phyloP scores from a whole-genome alignment of 92 coral and sea anemone genomes.

The Chrysogorgia sp. region DNA sequence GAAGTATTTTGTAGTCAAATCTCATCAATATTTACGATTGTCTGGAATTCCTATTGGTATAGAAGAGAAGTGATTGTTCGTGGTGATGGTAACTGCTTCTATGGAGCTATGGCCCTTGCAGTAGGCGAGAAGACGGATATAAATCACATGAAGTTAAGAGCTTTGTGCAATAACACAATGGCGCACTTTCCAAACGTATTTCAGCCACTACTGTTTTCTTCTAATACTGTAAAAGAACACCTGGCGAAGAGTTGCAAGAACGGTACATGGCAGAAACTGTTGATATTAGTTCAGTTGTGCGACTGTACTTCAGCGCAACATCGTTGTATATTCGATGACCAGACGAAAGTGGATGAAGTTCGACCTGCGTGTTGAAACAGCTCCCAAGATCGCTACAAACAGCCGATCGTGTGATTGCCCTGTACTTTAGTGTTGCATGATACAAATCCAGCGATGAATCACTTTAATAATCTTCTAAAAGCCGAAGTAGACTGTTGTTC shows the following conservation, averaged over 20 bases:
- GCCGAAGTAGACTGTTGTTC: conserved; percentile 34
- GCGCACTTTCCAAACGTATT: neutral
- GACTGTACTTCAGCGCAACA: conserved; percentile 51
- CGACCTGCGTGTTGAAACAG: conserved; percentile 3
- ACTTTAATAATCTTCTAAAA: neutral
- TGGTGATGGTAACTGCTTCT: no score
- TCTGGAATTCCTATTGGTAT: neutral
- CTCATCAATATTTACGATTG: no score
- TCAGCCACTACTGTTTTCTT: neutral
- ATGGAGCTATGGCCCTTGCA: no score
- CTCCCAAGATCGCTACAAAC: neutral
- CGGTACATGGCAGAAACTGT: conserved; percentile 25
- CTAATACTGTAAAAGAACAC: no score
- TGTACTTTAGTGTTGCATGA: neutral
- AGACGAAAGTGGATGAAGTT: conserved; percentile 47
- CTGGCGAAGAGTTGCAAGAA: conserved; percentile 7
- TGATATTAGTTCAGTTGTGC: conserved; percentile 31
- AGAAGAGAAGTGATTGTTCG: neutral
- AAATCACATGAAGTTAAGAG: no score
- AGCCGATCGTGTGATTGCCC: neutral
- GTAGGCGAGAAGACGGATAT: no score
- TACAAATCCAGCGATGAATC: neutral
- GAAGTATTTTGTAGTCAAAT: no score
- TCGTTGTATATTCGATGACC: conserved; percentile 35
- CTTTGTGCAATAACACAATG: no score